These are phyloP conservation scores for Epinephelus moara DNA, from an alignment of 2,113 vertebrate genomes.

Conservation along the genomic window DNA sequence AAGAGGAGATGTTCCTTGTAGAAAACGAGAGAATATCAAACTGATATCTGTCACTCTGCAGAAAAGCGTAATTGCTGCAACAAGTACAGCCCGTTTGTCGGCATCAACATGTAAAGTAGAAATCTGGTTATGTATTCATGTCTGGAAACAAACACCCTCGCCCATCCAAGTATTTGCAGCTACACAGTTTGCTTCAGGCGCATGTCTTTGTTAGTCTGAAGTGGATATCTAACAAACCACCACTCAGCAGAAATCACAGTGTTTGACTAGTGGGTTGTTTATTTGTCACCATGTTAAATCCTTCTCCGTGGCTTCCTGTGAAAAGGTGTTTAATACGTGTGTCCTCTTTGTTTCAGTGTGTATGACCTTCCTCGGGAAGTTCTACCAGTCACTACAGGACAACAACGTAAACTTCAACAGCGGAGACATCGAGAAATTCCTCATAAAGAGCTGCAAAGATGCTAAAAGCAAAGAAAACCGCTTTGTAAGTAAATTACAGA, in stretches of 20 bases:
- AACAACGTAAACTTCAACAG: slow-evolving; percentile 86
- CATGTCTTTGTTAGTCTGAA: too few species aligned
- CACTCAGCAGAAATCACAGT: neutral
- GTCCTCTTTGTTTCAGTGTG: slow-evolving; percentile 87
- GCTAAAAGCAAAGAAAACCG: slow-evolving; percentile 97
- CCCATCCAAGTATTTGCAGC: too few species aligned
- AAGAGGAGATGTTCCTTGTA: too few species aligned
- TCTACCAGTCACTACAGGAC: slow-evolving; percentile 92
- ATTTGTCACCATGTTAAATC: neutral
- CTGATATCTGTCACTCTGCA: too few species aligned
- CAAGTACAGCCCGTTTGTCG: too few species aligned
- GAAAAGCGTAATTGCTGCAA: too few species aligned
- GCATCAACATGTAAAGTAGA: too few species aligned
- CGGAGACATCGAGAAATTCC: slow-evolving; percentile 89
- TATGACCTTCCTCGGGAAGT: slow-evolving; percentile 91
- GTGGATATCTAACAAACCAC: too few species aligned
- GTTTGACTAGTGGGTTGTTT: neutral
- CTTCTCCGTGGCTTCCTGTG: neutral
- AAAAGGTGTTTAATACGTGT: neutral
- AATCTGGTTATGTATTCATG: too few species aligned
- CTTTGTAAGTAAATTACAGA: slow-evolving; percentile 84
- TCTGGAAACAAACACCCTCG: too few species aligned
- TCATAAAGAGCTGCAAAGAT: slow-evolving; percentile 89
- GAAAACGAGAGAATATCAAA: too few species aligned
- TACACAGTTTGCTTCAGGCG: too few species aligned